Evolutionary conservation across 2,888 invertebrate genomes (phyloP).

Genomic region (Cephus nigrinus): DNA sequence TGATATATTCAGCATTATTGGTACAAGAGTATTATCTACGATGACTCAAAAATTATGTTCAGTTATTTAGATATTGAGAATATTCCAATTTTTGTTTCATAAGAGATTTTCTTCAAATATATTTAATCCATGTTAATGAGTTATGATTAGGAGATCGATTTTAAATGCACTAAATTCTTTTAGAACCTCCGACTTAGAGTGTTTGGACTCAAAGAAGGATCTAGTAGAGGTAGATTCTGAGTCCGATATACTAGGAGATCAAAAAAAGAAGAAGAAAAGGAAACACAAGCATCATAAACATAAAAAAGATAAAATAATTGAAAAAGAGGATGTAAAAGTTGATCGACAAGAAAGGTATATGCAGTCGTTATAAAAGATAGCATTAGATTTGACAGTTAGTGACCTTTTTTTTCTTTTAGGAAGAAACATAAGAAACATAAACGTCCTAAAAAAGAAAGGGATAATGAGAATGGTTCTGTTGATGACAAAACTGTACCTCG

Average conservation of each 20-base stretch:
- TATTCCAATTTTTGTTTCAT: not conserved
- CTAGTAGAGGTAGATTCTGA: constrained; percentile 50
- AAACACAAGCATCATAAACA: constrained; percentile 64
- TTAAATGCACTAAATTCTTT: not conserved
- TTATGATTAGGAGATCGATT: not conserved
- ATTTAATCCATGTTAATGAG: not conserved
- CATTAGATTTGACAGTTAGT: constrained; percentile 1
- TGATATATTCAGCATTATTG: too few relatives aligned
- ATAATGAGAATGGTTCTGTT: constrained; percentile 54
- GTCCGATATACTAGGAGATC: constrained; percentile 49
- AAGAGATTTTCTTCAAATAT: not conserved
- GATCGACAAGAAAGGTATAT: constrained; percentile 52
- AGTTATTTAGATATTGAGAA: not conserved
- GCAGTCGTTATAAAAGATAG: not conserved
- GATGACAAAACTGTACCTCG: constrained; percentile 46
- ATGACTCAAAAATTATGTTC: too few relatives aligned
- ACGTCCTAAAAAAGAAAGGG: constrained; percentile 51
- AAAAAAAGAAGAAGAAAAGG: constrained; percentile 60
- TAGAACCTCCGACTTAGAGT: constrained; percentile 59
- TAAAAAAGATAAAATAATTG: constrained; percentile 59
- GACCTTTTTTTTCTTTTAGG: constrained; percentile 31
- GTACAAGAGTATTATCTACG: too few relatives aligned
- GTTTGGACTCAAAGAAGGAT: constrained; percentile 49
- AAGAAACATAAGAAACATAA: constrained; percentile 64
- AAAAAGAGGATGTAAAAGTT: constrained; percentile 49